Conservation (phyloP, 2,113 vertebrate genomes). For the Hyperoodon ampullatus region DNA sequence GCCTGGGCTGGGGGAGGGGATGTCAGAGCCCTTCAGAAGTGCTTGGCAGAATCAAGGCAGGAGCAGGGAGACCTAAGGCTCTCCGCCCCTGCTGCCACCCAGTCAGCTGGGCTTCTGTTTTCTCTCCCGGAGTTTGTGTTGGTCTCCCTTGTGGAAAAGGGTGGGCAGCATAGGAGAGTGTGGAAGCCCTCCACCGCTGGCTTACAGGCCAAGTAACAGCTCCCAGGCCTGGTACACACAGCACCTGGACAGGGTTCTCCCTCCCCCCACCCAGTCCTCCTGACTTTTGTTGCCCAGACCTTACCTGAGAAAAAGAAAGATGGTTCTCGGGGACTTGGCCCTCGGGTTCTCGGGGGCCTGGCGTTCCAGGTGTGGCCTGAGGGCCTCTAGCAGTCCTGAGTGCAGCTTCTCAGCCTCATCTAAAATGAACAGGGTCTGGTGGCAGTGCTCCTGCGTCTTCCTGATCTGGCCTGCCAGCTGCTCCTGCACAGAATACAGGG, state of each 20-base stretch:
- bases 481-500: constrained; percentile 81
- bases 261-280: neutral
- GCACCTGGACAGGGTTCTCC: neutral
- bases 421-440: constrained; percentile 94
- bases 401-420: constrained; percentile 97
- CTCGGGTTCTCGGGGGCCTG: constrained; percentile 76
- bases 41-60: neutral
- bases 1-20: neutral
- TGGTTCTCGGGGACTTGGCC: constrained; percentile 83
- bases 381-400: constrained; percentile 90
- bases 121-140: neutral
- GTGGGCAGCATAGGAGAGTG: neutral
- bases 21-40: neutral
- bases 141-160: neutral
- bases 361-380: constrained; percentile 89
- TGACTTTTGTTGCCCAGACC: neutral
- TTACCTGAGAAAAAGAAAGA: constrained; percentile 97
- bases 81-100: no score
- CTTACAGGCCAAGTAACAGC: neutral
- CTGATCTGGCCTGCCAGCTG: constrained; percentile 89
- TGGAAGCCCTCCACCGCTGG: accelerated
- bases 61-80: neutral
- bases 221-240: neutral
- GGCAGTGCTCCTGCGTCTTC: constrained; percentile 87
- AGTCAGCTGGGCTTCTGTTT: no score